A percentile compares a stretch with the other conserved stretches of the same genome.
phyloP scores from a whole-genome alignment of 2,888 invertebrate genomes.

The Theodoxus fluviatilis region DNA sequence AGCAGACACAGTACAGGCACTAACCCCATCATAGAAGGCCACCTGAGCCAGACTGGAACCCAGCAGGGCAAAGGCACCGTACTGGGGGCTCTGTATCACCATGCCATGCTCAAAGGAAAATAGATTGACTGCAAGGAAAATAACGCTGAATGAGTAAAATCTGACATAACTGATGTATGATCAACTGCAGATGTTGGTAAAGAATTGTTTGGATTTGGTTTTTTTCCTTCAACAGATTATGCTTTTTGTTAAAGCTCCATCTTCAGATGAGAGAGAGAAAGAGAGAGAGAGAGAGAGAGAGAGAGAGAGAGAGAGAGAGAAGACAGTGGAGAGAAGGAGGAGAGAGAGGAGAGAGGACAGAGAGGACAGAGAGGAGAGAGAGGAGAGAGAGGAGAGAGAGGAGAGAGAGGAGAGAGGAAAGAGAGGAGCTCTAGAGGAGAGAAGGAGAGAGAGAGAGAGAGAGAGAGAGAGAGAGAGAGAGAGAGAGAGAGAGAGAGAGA shows the following conservation, averaged over 20 bases:
- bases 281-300: background rate
- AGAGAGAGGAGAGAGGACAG: background rate
- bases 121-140: constrained; percentile 48
- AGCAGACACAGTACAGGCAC: too few relatives aligned
- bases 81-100: constrained; percentile 41
- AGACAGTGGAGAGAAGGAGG: background rate
- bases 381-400: constrained; percentile 17
- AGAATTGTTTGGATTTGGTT: too few relatives aligned
- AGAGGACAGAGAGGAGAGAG: background rate
- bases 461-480: background rate
- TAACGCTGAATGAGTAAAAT: too few relatives aligned
- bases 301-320: background rate
- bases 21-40: constrained; percentile 59
- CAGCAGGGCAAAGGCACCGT: constrained; percentile 48
- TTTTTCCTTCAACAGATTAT: too few relatives aligned
- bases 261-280: constrained; percentile 5
- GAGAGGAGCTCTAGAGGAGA: too few relatives aligned
- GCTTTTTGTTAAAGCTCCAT: too few relatives aligned
- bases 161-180: too few relatives aligned
- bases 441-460: too few relatives aligned
- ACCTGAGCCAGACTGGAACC: constrained; percentile 44
- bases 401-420: too few relatives aligned
- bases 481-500: too few relatives aligned
- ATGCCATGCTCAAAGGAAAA: constrained; percentile 53
- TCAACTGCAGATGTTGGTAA: too few relatives aligned